Percentiles rank a stretch among this genome's conserved stretches.
phyloP scores from a whole-genome alignment of 2,888 invertebrate genomes.

The Galerucella calmariensis region DNA sequence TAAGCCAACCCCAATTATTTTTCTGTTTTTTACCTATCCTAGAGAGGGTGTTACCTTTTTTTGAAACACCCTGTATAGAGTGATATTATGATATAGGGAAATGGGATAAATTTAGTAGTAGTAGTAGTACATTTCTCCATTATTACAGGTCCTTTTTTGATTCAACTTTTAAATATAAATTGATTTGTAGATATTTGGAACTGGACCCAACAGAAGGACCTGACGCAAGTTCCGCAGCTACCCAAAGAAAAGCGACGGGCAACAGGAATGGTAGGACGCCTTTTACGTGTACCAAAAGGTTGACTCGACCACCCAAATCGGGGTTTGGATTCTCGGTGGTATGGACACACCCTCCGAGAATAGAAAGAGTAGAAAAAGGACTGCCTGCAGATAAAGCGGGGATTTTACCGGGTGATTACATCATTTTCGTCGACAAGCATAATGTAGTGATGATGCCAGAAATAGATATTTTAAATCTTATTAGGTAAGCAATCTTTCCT shows the following conservation, averaged over 20 bases:
- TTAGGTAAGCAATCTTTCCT: conserved; percentile 60
- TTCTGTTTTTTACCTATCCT: too few relatives aligned
- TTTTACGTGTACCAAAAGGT: conserved; percentile 80
- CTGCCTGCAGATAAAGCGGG: conserved; percentile 87
- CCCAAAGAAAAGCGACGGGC: conserved; percentile 68
- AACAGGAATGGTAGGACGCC: conserved; percentile 77
- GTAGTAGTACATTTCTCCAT: too few relatives aligned
- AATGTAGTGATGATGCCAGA: conserved; percentile 87
- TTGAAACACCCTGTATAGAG: too few relatives aligned
- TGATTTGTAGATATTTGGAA: conserved; percentile 72
- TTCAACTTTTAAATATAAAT: too few relatives aligned
- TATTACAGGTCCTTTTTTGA: too few relatives aligned
- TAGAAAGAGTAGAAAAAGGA: conserved; percentile 84
- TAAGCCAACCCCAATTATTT: too few relatives aligned
- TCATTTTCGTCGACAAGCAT: conserved; percentile 87
- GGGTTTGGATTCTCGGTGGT: conserved; percentile 89
- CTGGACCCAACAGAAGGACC: conserved; percentile 79
- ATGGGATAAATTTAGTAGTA: too few relatives aligned
- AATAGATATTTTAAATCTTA: conserved; percentile 74
- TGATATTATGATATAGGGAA: too few relatives aligned
- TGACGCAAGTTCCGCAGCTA: conserved; percentile 70
- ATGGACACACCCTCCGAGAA: conserved; percentile 88
- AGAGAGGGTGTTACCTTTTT: too few relatives aligned
- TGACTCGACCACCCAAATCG: conserved; percentile 64
- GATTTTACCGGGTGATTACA: conserved; percentile 84